Evolutionary conservation across 2,888 invertebrate genomes (phyloP), one percentile per base, ranked within the genome.

Genomic region (Drosophila atroscutellata): DNA sequence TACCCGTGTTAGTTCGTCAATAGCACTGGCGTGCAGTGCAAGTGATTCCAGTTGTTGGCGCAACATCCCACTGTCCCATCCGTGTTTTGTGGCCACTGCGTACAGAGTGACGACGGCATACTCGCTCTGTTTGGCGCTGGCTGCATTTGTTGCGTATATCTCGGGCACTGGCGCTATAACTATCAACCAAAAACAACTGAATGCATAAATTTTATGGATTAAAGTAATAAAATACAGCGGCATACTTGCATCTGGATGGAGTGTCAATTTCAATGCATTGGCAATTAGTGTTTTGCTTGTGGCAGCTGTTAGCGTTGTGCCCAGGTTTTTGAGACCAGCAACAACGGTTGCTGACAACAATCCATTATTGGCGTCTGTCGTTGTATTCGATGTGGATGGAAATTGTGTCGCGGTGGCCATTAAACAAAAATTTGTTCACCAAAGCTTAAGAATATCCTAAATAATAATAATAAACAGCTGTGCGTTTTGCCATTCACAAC

Each of bases 161-260:
- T 93, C 93, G 1, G 93, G 93, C 36, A 92, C 92, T 15, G 92
- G 91, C 3, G 93, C 92, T 37, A 93, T 91, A 64, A 91, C 93
- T 93, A 51, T 39, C 5, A 30, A 18, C 9, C 15, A 15, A 37
- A n/a, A 26, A 37, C 8, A 18, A 24, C 6, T 2, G 18, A 49
- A n/a, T 18, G 13, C 4, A 15, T 7, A 28, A 2, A 20, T 13
- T 28, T 8, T 15, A 26, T 30, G 30, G 20, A 28, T 20, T 30
- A n/a, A 30, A 20, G 3, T 39, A 39, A 3, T 2, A n/a, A n/a
- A 45, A 45, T 1, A 3, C 2, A 5, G 11, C 11, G 13, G 75
- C 91, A 79, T 83, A 93, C 93, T 93, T 69, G 92, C 92, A 77
- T 92, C 92, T 32, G 92, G 91, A 72, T 92, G 90, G 32, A 93